phyloP scores from a whole-genome alignment of 2,888 invertebrate species.

The Conus canariensis region DNA sequence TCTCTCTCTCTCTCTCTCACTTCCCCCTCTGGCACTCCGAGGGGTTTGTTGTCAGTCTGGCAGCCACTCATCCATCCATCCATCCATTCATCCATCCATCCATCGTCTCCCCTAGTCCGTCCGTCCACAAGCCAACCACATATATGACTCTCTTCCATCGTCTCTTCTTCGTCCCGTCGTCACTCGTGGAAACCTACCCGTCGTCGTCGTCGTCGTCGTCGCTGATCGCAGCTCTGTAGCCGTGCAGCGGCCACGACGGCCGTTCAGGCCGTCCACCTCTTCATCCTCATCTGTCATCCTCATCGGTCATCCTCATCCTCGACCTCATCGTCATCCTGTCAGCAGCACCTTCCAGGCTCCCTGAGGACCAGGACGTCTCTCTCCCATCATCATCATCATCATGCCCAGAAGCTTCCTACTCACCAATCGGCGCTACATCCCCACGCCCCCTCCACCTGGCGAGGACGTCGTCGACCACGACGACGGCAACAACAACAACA shows the following conservation, averaged over 20 bases:
- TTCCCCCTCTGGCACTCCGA: too few relatives aligned
- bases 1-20: background rate
- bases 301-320: conserved; percentile 29
- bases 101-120: background rate
- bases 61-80: background rate
- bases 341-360: too few relatives aligned
- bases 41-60: too few relatives aligned
- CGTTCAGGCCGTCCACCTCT: background rate
- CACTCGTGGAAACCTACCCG: background rate
- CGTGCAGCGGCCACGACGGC: background rate
- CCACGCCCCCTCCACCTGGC: conserved; percentile 30
- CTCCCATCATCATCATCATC: background rate
- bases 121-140: background rate
- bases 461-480: background rate
- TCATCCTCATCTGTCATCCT: background rate
- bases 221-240: background rate
- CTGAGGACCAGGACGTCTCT: too few relatives aligned
- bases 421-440: conserved; percentile 45
- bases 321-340: conserved; percentile 18
- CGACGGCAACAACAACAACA: conserved; percentile 22
- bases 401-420: conserved; percentile 50
- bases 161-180: background rate
- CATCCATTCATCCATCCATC: too few relatives aligned
- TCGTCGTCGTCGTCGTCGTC: background rate
- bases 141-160: conserved; percentile 1